Base-by-base conservation (phyloP, 1,140 invertebrate genomes). In the Centruroides vittatus region DNA sequence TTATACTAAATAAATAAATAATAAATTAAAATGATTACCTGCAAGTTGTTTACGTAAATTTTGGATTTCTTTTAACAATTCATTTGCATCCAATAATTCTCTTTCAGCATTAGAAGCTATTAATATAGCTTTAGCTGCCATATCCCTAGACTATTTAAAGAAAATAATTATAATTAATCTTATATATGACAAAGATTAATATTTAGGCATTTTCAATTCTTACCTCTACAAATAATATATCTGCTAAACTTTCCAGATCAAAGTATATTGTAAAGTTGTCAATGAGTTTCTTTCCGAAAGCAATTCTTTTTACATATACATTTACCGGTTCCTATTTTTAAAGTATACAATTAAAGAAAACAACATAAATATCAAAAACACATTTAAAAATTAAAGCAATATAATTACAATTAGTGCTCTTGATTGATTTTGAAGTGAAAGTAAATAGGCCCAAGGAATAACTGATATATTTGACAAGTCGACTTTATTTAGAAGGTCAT, bases 401-500 rank as follows among this genome's bases (percentile, higher is more conserved):
- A 52, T 12, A 48, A n/a, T 46, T 54, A 34, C 11, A 54, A 23
- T 54, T 34, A 62, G 56, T 11, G 46, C 23, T 47, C 63, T 64
- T n/a, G 60, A 55, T 50, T 61, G 61, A 48, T 62, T 64, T 9
- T 59, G 57, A 10, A 68, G 35, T 58, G 59, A 57, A 3, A 65
- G 34, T 9, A 69, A 62, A 51, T 60, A 58, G n/a, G 81, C 78
- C 75, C 86, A 88, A 0, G 89, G 88, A 6, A 86, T 81, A 3
- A 86, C 85, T 63, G 86, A 81, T n/a, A 82, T 77, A 13, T 80
- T 82, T 23, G 81, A 76, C 10, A 60, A 67, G 61, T 86, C 81
- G 3, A 90, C 71, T 41, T 85, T 82, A 64, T 86, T 79, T 57
- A 98, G 78, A 4, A 98, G 76, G 8, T 41, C 41, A 41, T 41